These are phyloP conservation scores for Etia nguti DNA, from an alignment of 2,113 vertebrate genomes.

Conservation along the genomic window DNA sequence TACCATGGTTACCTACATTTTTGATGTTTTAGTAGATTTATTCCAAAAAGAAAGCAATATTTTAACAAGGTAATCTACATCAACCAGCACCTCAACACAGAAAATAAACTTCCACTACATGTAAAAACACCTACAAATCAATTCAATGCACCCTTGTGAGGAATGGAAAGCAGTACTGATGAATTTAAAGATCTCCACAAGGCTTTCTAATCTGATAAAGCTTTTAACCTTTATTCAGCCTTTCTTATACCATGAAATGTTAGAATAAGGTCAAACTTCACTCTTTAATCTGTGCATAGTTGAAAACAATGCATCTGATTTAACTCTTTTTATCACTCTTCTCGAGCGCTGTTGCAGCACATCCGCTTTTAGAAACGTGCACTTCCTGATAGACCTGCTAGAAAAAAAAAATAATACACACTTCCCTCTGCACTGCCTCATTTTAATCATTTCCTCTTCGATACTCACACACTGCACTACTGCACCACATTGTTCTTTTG, in stretches of 20 bases:
- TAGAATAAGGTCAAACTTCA: background rate
- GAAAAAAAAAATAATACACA: conserved; percentile 6
- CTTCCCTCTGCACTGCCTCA: conserved; percentile 35
- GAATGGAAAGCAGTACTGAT: background rate
- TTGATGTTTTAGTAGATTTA: background rate
- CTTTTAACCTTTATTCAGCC: background rate
- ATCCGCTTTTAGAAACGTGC: conserved; percentile 62
- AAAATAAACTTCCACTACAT: conserved; percentile 3
- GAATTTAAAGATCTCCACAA: background rate
- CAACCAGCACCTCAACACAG: conserved; percentile 29
- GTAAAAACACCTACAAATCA: background rate
- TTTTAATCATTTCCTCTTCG: conserved; percentile 45
- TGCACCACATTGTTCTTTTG: conserved; percentile 4
- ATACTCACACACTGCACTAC: background rate
- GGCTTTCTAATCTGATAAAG: background rate
- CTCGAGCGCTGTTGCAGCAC: conserved; percentile 33
- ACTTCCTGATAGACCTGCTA: conserved; percentile 50
- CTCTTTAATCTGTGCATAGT: background rate
- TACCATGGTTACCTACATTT: background rate
- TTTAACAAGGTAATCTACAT: background rate
- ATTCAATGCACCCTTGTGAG: background rate
- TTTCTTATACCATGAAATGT: background rate
- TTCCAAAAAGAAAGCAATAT: background rate
- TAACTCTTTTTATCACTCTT: conserved; percentile 16
- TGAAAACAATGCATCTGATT: conserved; percentile 21